Evolutionary conservation across 2,888 invertebrate genomes (phyloP), one percentile per base, ranked within the genome.

Genomic region (Brachylomia viminalis): DNA sequence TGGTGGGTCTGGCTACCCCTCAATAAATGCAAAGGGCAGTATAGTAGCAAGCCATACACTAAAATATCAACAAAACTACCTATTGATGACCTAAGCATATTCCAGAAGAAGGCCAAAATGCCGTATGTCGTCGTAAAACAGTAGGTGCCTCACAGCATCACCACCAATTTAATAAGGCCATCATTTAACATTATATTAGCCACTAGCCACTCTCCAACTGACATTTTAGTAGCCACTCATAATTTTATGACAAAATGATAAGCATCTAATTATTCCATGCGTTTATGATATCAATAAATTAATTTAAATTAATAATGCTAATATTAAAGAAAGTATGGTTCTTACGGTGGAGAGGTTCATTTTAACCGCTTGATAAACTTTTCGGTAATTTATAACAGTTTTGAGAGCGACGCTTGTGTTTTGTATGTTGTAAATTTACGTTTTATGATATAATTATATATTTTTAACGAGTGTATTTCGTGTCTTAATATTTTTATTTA

Each of bases 361-460:
- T 89, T 90, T 90, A 88, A 90, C 81, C 81, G 79, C 85, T 84
- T 87, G 80, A 90, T 90, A 87, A 88, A 86, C 27, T 82, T 82
- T n/a, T 66, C 68, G 67, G 80, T 85, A 88, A 88, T 90, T 90
- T 90, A 89, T 75, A 81, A 71, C 66, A 72, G 75, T 82, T 84
- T 87, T 88, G 80, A 73, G 38, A 78, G 72, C 79, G 77, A 84
- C 42, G 38, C 77, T 77, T 77, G 33, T 71, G 64, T 64, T 73
- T 62, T 65, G 67, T 77, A 84, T 84, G 79, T 87, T 79, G 42
- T 77, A 52, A 73, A 73, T 80, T 77, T 75, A 20, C 33, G 33
- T 77, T 82, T 79, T 75, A 79, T 52, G 49, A 45, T 66, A 49
- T 62, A 56, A 52, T 72, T 56, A 71, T 64, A 58, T 72, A 66